Conservation (phyloP, 2,113 vertebrate genomes). For the Cygnus atratus region DNA sequence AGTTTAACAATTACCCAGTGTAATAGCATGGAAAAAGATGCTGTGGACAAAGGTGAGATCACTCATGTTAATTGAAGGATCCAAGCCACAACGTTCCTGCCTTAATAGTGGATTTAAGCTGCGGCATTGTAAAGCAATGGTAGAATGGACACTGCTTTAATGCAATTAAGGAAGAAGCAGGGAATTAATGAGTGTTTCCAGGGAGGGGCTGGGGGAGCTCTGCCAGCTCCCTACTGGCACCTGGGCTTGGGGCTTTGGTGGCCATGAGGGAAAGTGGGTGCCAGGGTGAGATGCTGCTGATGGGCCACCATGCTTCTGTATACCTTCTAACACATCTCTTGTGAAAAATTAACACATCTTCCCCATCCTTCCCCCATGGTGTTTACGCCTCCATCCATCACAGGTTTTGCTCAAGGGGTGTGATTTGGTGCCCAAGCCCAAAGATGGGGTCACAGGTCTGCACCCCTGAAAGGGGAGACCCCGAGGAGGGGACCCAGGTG, state of each 20-base stretch:
- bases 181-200: background rate
- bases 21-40: constrained; percentile 38
- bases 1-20: constrained; percentile 46
- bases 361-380: accelerated
- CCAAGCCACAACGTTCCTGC: background rate
- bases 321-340: background rate
- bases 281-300: background rate
- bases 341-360: accelerated
- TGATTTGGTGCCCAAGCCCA: background rate
- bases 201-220: accelerated
- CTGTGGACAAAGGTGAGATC: constrained; percentile 54
- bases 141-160: background rate
- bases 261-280: background rate
- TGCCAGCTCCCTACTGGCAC: background rate
- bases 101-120: constrained; percentile 27
- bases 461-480: background rate
- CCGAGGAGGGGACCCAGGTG: accelerated
- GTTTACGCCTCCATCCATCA: accelerated
- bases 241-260: too few relatives aligned
- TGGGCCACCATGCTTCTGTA: background rate
- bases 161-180: background rate
- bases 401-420: background rate
- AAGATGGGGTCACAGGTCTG: background rate
- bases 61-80: constrained; percentile 61
- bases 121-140: background rate